A percentile compares a stretch with the other conserved stretches of the same genome.
These are phyloP conservation scores for Morpho achilles DNA, from an alignment of 2,888 invertebrate species.

Conservation along the genomic window DNA sequence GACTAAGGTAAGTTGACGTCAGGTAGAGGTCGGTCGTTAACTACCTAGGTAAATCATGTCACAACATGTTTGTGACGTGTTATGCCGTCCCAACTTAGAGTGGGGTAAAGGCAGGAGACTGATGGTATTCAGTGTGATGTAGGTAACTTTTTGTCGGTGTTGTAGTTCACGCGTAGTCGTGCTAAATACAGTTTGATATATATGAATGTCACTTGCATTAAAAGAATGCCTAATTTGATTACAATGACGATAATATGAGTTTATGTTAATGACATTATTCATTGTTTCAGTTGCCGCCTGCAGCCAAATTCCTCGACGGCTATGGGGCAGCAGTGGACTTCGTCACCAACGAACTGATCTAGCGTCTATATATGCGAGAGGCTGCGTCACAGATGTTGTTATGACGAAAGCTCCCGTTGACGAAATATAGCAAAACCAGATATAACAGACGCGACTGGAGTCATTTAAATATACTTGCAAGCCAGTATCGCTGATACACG, in stretches of 20 bases:
- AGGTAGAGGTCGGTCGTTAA: too few species aligned
- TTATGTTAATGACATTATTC: conserved; percentile 6
- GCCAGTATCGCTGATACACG: conserved; percentile 40
- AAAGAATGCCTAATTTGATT: not conserved
- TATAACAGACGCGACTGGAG: conserved; percentile 15
- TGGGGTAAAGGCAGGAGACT: too few species aligned
- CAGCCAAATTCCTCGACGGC: conserved; percentile 62
- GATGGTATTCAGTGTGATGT: too few species aligned
- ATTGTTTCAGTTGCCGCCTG: conserved; percentile 70
- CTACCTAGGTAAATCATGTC: too few species aligned
- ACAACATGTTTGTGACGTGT: too few species aligned
- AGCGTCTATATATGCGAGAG: conserved; percentile 37
- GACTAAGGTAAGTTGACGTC: too few species aligned
- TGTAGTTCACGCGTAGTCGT: too few species aligned
- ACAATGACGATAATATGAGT: not conserved
- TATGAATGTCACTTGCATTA: not conserved
- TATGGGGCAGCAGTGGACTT: conserved; percentile 70
- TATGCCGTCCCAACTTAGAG: too few species aligned
- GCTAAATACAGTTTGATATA: too few species aligned
- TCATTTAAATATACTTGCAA: conserved; percentile 25
- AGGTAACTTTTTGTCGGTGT: too few species aligned
- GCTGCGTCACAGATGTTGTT: conserved; percentile 40
- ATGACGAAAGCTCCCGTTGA: conserved; percentile 45
- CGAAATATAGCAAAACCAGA: conserved; percentile 18
- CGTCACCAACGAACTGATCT: conserved; percentile 31